Evolutionary conservation across 2,888 invertebrate genomes (phyloP), one percentile per base, ranked within the genome.

Genomic region (Microctonus aethiopoides): DNA sequence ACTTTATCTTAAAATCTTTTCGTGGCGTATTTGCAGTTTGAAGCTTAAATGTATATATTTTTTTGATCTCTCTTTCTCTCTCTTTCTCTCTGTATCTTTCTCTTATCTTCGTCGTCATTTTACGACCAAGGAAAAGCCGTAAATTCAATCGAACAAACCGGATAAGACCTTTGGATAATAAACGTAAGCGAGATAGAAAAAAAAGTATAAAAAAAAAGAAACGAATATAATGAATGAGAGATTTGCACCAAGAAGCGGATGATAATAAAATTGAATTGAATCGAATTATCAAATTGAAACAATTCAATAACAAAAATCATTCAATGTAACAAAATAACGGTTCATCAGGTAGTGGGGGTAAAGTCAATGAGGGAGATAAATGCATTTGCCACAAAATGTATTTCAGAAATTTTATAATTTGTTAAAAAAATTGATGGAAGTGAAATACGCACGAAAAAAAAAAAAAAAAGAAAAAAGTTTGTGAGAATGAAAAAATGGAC

Each of bases 1-100:
- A 61, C 56, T 62, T 70, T 70, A 70, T 70, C 70, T 65, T 70
- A 70, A 70, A 70, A 70, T 70, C 70, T 70, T 65, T 68, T 56
- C 34, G 64, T 59, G 52, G 41, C 46, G 54, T 39, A 36, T 39
- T 54, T 26, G 29, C 16, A 22, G 29, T 16, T 32, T 32, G 26
- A 66, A 59, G 32, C 59, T 46, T 59, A 16, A 36, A 56, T 22
- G 22, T n/a, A 5, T 3, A 5, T 32, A 34, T 56, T 57, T 62
- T 56, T n/a, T 46, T 46, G 20, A 1, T 46, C n/a, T 32, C 22
- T 11, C 29, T 56, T 26, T 20, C 20, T 16, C n/a, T 4, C 32
- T 54, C 46, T 54, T 11, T 32, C 13, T 36, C 22, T 54, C 22
- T 41, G 57, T 67, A 26, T 63, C 24, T 41, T 39, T 36, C 61